Percentiles rank a stretch among this genome's conserved stretches.
Conservation (phyloP, 2,797 vertebrate genomes). For the Enteromius trimaculatus region DNA sequence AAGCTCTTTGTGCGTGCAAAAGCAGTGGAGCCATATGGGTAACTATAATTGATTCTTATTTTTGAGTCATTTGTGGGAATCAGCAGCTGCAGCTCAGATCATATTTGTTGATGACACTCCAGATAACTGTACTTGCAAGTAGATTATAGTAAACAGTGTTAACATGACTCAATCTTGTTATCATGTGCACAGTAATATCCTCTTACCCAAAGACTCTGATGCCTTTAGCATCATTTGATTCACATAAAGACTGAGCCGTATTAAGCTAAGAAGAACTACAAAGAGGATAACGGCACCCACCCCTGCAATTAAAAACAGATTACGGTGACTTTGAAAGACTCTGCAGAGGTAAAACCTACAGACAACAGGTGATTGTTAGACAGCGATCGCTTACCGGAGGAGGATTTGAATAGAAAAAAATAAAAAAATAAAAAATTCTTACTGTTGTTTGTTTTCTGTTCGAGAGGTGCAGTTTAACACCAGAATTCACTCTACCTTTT, state of each 20-base stretch:
- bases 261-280: constrained; percentile 70
- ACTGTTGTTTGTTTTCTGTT: constrained; percentile 16
- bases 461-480: constrained; percentile 27
- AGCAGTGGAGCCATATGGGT: constrained; percentile 23
- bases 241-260: constrained; percentile 73
- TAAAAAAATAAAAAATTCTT: neutral
- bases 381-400: neutral
- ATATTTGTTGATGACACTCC: constrained; percentile 51
- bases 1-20: constrained; percentile 36
- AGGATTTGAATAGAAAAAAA: constrained; percentile 11
- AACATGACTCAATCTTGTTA: constrained; percentile 75
- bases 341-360: constrained; percentile 24
- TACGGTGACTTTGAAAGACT: constrained; percentile 48
- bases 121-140: constrained; percentile 60
- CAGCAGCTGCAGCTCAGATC: constrained; percentile 38
- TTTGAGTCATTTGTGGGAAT: constrained; percentile 36
- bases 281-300: constrained; percentile 69
- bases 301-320: constrained; percentile 74
- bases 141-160: constrained; percentile 74
- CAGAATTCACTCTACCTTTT: constrained; percentile 32
- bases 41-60: constrained; percentile 40
- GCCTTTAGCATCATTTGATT: constrained; percentile 72
- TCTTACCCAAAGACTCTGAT: constrained; percentile 70
- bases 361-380: constrained; percentile 36
- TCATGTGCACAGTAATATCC: constrained; percentile 70